Base-by-base conservation (phyloP, 2,113 vertebrate genomes). In the Setophaga coronata region DNA sequence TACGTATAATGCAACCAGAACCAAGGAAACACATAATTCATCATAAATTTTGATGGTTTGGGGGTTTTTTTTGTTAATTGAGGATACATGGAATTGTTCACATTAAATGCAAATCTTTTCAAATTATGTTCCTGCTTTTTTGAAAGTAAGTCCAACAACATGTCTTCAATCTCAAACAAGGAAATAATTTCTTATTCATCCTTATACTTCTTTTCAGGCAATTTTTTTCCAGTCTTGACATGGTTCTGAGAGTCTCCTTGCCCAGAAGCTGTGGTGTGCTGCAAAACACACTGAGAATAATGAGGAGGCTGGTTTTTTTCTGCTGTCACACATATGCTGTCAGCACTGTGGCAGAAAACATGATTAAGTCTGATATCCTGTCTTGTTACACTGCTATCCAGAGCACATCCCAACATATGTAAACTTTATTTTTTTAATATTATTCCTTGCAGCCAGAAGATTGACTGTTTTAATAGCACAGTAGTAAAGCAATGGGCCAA, bases 51-150 rank as follows among this genome's bases (percentile, higher is more conserved):
- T 91, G 16, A 73, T 40, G 40, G 40, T 40, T 81, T 38, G 36
- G 36, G 20, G 45, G 28, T 96, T 96, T 95, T 69, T 76, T 77
- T 78, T 74, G 14, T 76, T 94, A 90, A 90, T 86, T 92, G 45
- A 64, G 85, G 47, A 51, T 85, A 77, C n/a, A 40, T 45, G 24
- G 57, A 95, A 94, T 54, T 4, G 3, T 74, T 93, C 50, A 40
- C 36, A 82, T 57, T 48, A 93, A 72, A 87, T 90, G 69, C 29
- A 94, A 94, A 84, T 66, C 1, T 48, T 80, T n/a, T 57, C 26
- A 70, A 82, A 61, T 76, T 43, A 56, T 87, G 58, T 82, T 87
- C 23, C 48, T 45, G 42, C 20, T 73, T 70, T 78, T 78, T 57
- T 6, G 2, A 40, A 67, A 89, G 65, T 33, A 65, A 34, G 7